These are phyloP conservation scores for Abrostola triplasia DNA, from an alignment of 2,888 invertebrate species.

Conservation along the genomic window DNA sequence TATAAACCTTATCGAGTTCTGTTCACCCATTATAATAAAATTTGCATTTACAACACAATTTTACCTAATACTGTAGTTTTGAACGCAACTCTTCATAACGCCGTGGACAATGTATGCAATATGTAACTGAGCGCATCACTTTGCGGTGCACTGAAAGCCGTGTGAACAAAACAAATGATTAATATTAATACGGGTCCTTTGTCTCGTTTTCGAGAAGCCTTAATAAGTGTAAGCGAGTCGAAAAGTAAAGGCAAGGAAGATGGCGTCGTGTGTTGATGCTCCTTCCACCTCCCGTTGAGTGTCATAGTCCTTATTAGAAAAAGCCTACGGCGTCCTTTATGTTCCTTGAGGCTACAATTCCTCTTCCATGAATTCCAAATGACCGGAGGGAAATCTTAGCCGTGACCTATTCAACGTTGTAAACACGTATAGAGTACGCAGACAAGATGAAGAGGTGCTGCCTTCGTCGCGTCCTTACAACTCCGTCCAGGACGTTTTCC, in stretches of 20 bases:
- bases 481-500: conserved; percentile 27
- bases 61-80: too few species aligned
- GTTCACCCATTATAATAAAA: too few species aligned
- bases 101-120: not conserved
- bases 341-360: conserved; percentile 86
- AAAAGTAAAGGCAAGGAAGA: conserved; percentile 72
- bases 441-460: conserved; percentile 46
- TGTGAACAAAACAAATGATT: conserved; percentile 58
- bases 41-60: too few species aligned
- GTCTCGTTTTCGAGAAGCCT: conserved; percentile 61
- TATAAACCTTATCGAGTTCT: too few species aligned
- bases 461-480: conserved; percentile 41
- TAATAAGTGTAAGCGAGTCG: conserved; percentile 77
- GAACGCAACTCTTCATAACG: too few species aligned
- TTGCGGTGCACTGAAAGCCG: conserved; percentile 54
- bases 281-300: conserved; percentile 71
- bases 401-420: conserved; percentile 85
- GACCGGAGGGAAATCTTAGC: conserved; percentile 88
- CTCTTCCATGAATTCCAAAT: conserved; percentile 88
- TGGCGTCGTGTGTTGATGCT: conserved; percentile 71
- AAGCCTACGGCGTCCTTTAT: conserved; percentile 86
- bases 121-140: conserved; percentile 39
- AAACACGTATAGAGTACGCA: conserved; percentile 65
- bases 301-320: conserved; percentile 76
- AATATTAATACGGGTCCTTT: conserved; percentile 63